Evolutionary conservation across 2,888 invertebrate genomes (phyloP).

Genomic region (Prosopocoilus inquinatus): DNA sequence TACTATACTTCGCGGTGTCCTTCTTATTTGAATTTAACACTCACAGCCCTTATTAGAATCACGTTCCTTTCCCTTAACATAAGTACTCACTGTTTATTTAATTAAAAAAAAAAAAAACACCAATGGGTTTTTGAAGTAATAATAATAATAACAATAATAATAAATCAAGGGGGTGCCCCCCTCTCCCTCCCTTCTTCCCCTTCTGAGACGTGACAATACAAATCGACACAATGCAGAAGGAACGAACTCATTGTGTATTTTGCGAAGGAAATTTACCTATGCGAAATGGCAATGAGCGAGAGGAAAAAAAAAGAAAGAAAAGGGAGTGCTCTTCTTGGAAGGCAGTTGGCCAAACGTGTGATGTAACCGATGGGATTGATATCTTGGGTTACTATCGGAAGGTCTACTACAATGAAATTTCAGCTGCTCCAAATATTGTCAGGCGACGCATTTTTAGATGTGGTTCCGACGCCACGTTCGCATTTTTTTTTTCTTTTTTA

Average conservation of each 20-base stretch:
- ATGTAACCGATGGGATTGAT: background rate
- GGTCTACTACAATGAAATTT: background rate
- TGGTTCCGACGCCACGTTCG: no score
- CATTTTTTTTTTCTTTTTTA: no score
- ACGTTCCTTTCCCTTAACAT: slow-evolving; percentile 18
- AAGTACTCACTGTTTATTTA: background rate
- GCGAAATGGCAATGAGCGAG: background rate
- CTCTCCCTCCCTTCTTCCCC: no score
- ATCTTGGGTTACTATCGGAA: background rate
- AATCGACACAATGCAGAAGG: no score
- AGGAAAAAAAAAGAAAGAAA: no score
- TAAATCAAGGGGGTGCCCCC: no score
- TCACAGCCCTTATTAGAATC: slow-evolving; percentile 12
- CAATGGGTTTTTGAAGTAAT: background rate
- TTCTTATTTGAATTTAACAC: background rate
- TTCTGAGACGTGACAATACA: no score
- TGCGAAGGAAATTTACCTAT: slow-evolving; percentile 1
- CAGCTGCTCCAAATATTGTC: background rate
- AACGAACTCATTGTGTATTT: background rate
- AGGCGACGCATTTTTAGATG: no score
- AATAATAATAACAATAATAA: no score
- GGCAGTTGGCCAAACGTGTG: slow-evolving; percentile 1
- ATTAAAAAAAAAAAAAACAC: background rate
- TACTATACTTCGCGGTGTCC: slow-evolving; percentile 12
- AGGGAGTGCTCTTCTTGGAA: background rate